These are phyloP conservation scores for Casuarius casuarius DNA, from an alignment of 2,113 vertebrate genomes.

Conservation along the genomic window DNA sequence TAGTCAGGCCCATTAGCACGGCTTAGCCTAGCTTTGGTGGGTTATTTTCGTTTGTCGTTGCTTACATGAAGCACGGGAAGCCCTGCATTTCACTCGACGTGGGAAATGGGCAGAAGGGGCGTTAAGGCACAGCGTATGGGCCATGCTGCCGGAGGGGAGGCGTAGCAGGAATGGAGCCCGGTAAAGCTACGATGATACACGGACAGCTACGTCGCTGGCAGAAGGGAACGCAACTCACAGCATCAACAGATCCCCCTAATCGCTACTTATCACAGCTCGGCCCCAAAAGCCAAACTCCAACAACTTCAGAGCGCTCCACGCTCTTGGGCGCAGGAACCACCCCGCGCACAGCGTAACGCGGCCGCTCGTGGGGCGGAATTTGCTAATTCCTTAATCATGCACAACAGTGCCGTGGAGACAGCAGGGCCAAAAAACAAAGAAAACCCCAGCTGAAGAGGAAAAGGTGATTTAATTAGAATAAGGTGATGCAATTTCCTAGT, in stretches of 20 bases:
- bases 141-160: fast-evolving
- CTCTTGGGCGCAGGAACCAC: neutral
- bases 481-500: neutral
- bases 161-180: fast-evolving
- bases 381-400: neutral
- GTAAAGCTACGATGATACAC: fast-evolving
- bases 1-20: neutral
- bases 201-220: neutral
- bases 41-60: fast-evolving
- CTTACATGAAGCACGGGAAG: neutral
- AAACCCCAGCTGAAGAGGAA: neutral
- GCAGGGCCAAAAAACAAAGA: neutral
- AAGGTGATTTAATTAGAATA: constrained; percentile 22
- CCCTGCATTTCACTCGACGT: neutral
- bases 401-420: neutral
- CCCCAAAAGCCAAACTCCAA: neutral
- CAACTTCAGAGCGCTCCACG: neutral
- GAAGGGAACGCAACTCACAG: neutral
- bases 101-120: neutral
- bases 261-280: neutral
- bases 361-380: neutral
- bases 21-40: neutral
- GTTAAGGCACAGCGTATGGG: fast-evolving
- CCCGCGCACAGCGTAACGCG: neutral
- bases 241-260: neutral